Conservation (phyloP, 2,113 vertebrate genomes). For the Hymenochirus boettgeri region DNA sequence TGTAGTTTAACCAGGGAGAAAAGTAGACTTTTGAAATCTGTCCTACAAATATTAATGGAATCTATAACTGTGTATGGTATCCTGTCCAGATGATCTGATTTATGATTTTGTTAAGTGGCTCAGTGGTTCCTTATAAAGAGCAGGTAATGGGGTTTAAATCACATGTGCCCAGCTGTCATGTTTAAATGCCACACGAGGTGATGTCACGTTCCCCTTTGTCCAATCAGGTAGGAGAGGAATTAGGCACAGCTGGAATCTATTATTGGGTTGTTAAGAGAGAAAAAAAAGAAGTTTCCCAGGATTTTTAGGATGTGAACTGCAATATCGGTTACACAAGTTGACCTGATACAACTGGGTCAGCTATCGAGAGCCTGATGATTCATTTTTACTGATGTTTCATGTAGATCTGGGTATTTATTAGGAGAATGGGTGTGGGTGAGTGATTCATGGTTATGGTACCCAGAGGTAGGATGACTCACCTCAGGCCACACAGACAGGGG, state of each 20-base stretch:
- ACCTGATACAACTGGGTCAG: not conserved
- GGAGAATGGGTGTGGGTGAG: not conserved
- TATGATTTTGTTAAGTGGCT: too few relatives aligned
- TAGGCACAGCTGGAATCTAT: slow-evolving; percentile 21
- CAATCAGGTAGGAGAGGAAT: slow-evolving; percentile 12
- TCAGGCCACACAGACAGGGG: not conserved
- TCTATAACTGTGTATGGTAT: too few relatives aligned
- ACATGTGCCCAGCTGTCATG: not conserved
- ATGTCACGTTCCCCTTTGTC: not conserved
- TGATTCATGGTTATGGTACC: slow-evolving; percentile 15
- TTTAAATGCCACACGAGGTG: slow-evolving; percentile 3
- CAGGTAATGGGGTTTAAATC: too few relatives aligned
- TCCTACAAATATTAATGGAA: too few relatives aligned
- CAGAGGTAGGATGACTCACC: slow-evolving; percentile 1
- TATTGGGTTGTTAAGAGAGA: not conserved
- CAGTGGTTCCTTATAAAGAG: too few relatives aligned
- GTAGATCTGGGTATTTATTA: too few relatives aligned
- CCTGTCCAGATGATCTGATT: too few relatives aligned
- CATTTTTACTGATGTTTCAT: not conserved
- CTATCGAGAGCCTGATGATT: not conserved
- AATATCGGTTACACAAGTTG: not conserved
- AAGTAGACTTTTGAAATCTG: too few relatives aligned
- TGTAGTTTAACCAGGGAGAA: too few relatives aligned
- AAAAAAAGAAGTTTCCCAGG: slow-evolving; percentile 8
- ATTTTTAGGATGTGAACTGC: slow-evolving; percentile 2